Base-by-base conservation (phyloP, 1,140 invertebrate genomes). In the Monochamus saltuarius region DNA sequence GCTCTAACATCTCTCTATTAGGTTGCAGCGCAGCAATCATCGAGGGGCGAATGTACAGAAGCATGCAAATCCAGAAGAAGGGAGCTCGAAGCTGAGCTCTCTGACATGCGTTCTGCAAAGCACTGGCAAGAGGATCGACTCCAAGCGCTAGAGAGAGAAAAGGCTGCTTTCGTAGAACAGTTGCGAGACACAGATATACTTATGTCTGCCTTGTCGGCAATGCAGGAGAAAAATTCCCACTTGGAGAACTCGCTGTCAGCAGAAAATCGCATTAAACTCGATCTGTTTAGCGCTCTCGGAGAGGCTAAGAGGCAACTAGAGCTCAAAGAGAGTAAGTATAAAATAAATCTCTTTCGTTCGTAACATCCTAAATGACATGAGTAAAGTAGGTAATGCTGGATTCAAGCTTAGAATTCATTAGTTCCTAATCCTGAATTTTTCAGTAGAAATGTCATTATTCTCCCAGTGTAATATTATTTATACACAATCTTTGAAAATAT, bases 251-350 rank as follows among this genome's bases (percentile, higher is more conserved):
- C 90, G 75, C 84, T 99, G 50, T 95, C 91, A 65, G 92, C 94
- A 19, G 95, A 98, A 83, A 99, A 94, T 45, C 84, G 94, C 60
- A 89, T 98, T 77, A 98, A 98, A 81, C 84, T 98, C 59, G 94
- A 98, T 81, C 83, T 99, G 56, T 97, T 98, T 79, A 96, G 93
- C 56, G 95, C 95, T 59, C 85, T 98, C 37, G 95, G 95, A 16
- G 95, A 96, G 76, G 94, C 92, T 38, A 95, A 96, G 78, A 83
- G 95, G 43, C 91, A 96, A 75, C 82, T 98, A 62, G 91, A 94
- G 81, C 92, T 97, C 75, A 87, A 89, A 79, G 92, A 95, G 77
- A 88, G 95, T 97, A 79, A 83, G 85, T 82, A 29, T 16, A 29
- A 29, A 29, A 29, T 29, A 6, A 37, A 2, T 38, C 9, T 34